A percentile compares a stretch with the other conserved stretches of the same genome.
Conservation (phyloP, 1,140 invertebrate species). For the Zaprionus davidi region DNA sequence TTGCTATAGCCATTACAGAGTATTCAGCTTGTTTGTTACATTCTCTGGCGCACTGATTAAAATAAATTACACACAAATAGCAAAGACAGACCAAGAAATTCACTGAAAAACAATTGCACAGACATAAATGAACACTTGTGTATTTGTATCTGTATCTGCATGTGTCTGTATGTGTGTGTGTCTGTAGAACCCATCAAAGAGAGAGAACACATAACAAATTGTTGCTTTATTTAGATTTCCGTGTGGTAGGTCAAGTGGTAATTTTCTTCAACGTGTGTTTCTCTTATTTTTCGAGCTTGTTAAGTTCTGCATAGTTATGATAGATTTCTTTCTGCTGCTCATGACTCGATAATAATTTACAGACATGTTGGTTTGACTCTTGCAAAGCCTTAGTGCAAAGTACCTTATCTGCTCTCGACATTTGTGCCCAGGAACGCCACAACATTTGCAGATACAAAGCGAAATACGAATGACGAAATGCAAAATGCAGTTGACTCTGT, state of each 20-base stretch:
- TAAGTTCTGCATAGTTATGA: background rate
- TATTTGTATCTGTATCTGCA: background rate
- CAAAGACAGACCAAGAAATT: slow-evolving; percentile 14
- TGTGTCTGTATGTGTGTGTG: background rate
- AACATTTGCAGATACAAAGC: background rate
- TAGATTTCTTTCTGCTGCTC: background rate
- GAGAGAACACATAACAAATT: slow-evolving; percentile 51
- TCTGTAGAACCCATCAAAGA: slow-evolving; percentile 12
- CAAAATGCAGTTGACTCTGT: slow-evolving; percentile 1
- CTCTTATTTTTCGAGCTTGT: background rate
- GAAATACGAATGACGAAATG: background rate
- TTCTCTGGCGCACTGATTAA: slow-evolving; percentile 29
- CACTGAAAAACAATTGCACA: slow-evolving; percentile 22
- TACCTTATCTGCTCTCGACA: slow-evolving; percentile 1
- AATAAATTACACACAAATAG: slow-evolving; percentile 36
- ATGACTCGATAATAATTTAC: slow-evolving; percentile 1
- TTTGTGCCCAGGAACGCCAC: background rate
- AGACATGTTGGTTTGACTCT: background rate
- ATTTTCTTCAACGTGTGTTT: slow-evolving; percentile 63
- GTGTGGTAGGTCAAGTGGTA: slow-evolving; percentile 79
- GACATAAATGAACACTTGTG: background rate
- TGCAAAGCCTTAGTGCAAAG: background rate
- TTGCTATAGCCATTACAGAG: background rate
- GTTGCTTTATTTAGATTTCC: slow-evolving; percentile 76
- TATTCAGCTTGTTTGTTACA: slow-evolving; percentile 24